Percentiles rank a stretch among this genome's conserved stretches.
phyloP scores from a whole-genome alignment of 2,797 vertebrate genomes.

The Scomberomorus guttatus region DNA sequence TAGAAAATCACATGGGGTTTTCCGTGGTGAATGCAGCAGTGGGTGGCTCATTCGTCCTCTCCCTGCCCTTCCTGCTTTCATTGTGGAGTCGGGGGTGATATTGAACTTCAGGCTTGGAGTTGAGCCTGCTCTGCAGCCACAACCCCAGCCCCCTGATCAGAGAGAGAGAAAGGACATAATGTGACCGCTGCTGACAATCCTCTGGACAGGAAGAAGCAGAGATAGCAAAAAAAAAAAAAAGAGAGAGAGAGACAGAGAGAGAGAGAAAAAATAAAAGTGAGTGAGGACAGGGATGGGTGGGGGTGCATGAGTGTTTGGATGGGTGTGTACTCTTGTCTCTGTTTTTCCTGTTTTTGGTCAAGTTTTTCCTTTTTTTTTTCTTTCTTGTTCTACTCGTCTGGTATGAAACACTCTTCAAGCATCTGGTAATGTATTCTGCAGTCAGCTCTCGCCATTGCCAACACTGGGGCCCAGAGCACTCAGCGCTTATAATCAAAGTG shows the following conservation, averaged over 20 bases:
- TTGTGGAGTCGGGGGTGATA: conserved; percentile 75
- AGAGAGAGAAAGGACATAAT: conserved; percentile 67
- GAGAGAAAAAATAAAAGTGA: conserved; percentile 16
- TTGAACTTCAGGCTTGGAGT: conserved; percentile 84
- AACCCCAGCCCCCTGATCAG: conserved; percentile 66
- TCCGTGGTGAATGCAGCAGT: conserved; percentile 77
- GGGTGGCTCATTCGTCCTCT: conserved; percentile 81
- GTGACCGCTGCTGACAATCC: conserved; percentile 75
- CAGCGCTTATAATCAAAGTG: conserved; percentile 64
- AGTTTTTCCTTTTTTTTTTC: conserved; percentile 25
- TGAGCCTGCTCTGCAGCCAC: conserved; percentile 71
- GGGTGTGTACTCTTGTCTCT: conserved; percentile 69
- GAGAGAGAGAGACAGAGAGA: conserved; percentile 5
- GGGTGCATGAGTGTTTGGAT: conserved; percentile 49
- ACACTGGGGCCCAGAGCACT: conserved; percentile 68
- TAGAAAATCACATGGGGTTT: conserved; percentile 54
- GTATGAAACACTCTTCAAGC: conserved; percentile 68
- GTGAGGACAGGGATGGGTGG: conserved; percentile 58
- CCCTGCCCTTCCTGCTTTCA: conserved; percentile 82
- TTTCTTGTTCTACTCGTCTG: conserved; percentile 47
- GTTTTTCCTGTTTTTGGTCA: conserved; percentile 75
- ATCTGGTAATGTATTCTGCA: conserved; percentile 81
- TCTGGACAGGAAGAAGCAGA: conserved; percentile 75
- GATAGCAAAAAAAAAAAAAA: conserved; percentile 45
- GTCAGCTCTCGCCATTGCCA: conserved; percentile 66